Conservation (phyloP, 2,113 vertebrate species). For the Phocoena sinus region DNA sequence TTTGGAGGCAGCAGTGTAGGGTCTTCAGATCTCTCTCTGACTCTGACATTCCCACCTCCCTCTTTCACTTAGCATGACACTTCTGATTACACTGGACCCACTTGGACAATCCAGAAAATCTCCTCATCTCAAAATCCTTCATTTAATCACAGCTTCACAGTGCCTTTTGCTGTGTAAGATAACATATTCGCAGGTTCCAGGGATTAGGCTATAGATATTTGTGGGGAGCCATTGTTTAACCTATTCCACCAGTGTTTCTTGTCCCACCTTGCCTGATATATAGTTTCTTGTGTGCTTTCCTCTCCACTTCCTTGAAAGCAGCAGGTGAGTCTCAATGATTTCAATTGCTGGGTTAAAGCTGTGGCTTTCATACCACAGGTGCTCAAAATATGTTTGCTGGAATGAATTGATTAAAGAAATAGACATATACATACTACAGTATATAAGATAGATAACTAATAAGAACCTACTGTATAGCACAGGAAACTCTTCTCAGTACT, state of each 20-base stretch:
- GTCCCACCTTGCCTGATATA: neutral
- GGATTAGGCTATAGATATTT: neutral
- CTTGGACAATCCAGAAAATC: neutral
- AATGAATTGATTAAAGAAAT: neutral
- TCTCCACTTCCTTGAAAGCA: neutral
- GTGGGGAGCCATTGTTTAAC: neutral
- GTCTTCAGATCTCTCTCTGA: neutral
- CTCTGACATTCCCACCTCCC: neutral
- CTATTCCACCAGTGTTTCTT: neutral
- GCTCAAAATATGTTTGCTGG: neutral
- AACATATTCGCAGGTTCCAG: neutral
- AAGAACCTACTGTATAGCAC: neutral
- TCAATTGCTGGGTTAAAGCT: neutral
- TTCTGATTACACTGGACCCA: neutral
- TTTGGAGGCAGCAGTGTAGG: neutral
- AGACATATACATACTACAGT: neutral
- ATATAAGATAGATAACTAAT: neutral
- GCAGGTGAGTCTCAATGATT: neutral
- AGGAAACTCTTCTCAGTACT: neutral
- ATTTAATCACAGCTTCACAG: neutral
- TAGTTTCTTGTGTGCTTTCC: neutral
- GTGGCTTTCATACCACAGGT: neutral
- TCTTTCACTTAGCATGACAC: neutral
- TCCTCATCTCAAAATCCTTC: neutral
- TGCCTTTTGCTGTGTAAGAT: fast-evolving